These are phyloP conservation scores for Potamilus streckersoni DNA, from an alignment of 1,140 invertebrate species.

Conservation along the genomic window DNA sequence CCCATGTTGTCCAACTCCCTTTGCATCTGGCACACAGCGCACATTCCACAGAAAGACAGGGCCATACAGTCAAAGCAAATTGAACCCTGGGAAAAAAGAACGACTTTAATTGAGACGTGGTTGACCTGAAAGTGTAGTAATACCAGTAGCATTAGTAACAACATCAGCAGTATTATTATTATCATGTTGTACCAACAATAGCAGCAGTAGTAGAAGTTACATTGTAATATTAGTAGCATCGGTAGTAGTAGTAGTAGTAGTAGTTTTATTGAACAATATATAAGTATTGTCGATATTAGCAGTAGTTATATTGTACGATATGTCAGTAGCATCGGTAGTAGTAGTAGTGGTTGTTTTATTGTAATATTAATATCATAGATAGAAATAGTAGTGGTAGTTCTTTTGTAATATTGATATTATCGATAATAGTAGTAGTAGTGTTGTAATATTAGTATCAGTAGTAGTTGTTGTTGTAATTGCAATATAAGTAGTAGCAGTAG, in stretches of 20 bases:
- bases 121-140: background rate
- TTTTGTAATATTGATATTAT: no score
- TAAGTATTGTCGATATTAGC: background rate
- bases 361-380: no score
- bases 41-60: constrained; percentile 20
- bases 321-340: no score
- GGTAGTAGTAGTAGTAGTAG: background rate
- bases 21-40: constrained; percentile 34
- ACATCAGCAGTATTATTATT: no score
- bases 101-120: background rate
- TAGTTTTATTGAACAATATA: background rate
- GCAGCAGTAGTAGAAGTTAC: no score
- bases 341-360: no score
- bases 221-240: no score
- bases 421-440: constrained; percentile 1
- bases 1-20: constrained; percentile 35
- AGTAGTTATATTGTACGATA: background rate
- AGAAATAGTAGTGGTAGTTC: no score
- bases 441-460: no score
- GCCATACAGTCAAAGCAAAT: constrained; percentile 28
- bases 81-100: constrained; percentile 25
- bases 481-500: no score
- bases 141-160: background rate
- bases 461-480: no score
- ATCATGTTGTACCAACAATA: no score